Base-by-base conservation (phyloP, 2,888 invertebrate species). In the Exephanes ischioxanthus region DNA sequence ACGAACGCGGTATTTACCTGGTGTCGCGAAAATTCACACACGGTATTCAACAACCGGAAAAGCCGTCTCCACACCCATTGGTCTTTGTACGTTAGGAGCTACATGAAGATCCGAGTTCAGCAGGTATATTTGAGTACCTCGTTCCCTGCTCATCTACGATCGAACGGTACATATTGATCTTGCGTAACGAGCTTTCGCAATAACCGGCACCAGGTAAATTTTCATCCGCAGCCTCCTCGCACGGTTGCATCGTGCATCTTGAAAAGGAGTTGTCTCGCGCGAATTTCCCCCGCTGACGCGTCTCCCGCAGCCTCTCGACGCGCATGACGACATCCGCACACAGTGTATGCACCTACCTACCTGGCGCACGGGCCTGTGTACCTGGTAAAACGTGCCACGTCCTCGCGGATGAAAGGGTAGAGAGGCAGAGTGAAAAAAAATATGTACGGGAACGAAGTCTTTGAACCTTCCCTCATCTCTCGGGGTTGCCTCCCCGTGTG, bases 401-500 rank as follows among this genome's bases (percentile, higher is more conserved):
- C 41, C 33, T 67, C 53, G 67, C 63, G 72, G 73, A 77, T 88
- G 89, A 91, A 91, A 90, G 88, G 89, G 88, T 89, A 88, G 89
- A 89, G 89, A 81, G 85, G 85, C 79, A 87, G 88, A 88, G 61
- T 67, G 70, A 87, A 87, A 87, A 87, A 87, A 87, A 81, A 76
- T 68, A 83, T 73, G 73, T 71, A 78, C 77, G 83, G 86, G 22
- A 86, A 86, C 87, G 88, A 67, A 90, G 89, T 89, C 91, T 92
- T 92, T 90, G 90, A 92, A 90, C 89, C 90, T 90, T 86, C 72
- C 81, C 84, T 84, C 81, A 48, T 73, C 67, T 67, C 82, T 41
- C 55, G 55, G 75, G 55, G 80, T 67, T 71, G 33, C 70, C 45
- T 76, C 67, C 33, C 30, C 61, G 37, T 37, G n/a, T 48, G 7